Evolutionary conservation across 2,113 vertebrate genomes (phyloP), one percentile per base, ranked within the genome.

Genomic region (Euleptes europaea): DNA sequence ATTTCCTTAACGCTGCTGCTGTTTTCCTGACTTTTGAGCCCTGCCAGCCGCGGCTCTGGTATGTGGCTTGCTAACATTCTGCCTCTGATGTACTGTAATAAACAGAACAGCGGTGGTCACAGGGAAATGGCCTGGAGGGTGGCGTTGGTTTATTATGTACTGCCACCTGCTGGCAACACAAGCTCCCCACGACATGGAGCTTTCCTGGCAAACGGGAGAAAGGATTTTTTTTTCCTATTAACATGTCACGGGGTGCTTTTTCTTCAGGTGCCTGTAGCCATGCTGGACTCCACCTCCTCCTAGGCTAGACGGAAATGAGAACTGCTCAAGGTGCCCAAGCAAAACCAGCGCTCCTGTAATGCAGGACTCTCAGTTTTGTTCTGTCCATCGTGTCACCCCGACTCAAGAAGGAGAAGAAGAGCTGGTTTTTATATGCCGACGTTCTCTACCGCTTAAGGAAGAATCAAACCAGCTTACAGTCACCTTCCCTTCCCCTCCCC

Each of bases 141-240:
- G 3, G 1, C 44, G 28, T 60, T 91, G 92, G 79, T 86, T 89
- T 91, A 38, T 94, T 89, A 81, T 84, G 78, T 72, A 90, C 70
- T 94, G 91, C 95, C 96, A 95, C 93, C 96, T 90, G 90, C 86
- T 87, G 96, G 92, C 26, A 1, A 0, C 0, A 15, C 1, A 0
- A 9, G 5, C 44, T 1, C 26, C 47, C 71, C 91, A 85, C 91
- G 79, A 4, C 17, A 38, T 13, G 4, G 28, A 31, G 35, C 2
- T 38, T 33, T 21, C 15, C 13, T 54, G 47, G 1, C 49, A 35
- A 51, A 10, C 1, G 17, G 38, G 14, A 33, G 21, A 77, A 33
- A 77, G 54, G 49, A 47, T 10, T 54, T 2, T 54, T 54, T 54
- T 8, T 13, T 54, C 17, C 51, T 54, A 54, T 54, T 54, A 54